Conservation (phyloP, 2,888 invertebrate species). For the Hypercompe scribonia region DNA sequence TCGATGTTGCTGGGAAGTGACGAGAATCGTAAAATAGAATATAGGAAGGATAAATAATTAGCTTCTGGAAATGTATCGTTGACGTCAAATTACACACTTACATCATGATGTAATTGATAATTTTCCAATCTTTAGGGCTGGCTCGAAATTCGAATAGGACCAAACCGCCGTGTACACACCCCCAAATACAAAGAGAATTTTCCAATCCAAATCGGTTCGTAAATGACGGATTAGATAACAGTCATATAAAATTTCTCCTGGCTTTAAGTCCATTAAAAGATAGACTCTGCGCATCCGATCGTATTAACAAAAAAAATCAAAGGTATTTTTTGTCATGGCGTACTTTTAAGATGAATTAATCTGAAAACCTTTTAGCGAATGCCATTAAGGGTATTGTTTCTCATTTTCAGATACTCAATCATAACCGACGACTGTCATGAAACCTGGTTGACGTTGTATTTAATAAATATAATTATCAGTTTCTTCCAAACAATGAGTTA, state of each 20-base stretch:
- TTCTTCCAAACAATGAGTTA: conserved; percentile 12
- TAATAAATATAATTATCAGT: conserved; percentile 65
- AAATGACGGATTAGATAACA: neutral
- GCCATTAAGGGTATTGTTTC: conserved; percentile 21
- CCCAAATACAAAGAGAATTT: too few relatives aligned
- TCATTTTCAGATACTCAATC: conserved; percentile 63
- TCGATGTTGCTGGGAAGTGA: too few relatives aligned
- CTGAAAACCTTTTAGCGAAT: conserved; percentile 17
- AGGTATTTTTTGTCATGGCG: conserved; percentile 3
- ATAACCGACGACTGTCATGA: conserved; percentile 43
- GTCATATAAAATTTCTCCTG: neutral
- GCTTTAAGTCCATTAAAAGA: neutral
- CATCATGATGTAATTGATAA: too few relatives aligned
- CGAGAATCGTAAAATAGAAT: too few relatives aligned
- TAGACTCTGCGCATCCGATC: neutral
- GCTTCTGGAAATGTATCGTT: too few relatives aligned
- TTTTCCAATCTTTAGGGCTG: too few relatives aligned
- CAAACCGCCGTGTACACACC: too few relatives aligned
- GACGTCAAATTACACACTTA: too few relatives aligned
- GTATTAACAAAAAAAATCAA: neutral
- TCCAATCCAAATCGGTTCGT: too few relatives aligned
- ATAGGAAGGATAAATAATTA: too few relatives aligned
- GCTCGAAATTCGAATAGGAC: too few relatives aligned
- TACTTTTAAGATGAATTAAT: conserved; percentile 18
- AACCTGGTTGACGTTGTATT: conserved; percentile 42